Conservation (phyloP, 2,113 vertebrate species). For the Tretioscincus oriximinensis region DNA sequence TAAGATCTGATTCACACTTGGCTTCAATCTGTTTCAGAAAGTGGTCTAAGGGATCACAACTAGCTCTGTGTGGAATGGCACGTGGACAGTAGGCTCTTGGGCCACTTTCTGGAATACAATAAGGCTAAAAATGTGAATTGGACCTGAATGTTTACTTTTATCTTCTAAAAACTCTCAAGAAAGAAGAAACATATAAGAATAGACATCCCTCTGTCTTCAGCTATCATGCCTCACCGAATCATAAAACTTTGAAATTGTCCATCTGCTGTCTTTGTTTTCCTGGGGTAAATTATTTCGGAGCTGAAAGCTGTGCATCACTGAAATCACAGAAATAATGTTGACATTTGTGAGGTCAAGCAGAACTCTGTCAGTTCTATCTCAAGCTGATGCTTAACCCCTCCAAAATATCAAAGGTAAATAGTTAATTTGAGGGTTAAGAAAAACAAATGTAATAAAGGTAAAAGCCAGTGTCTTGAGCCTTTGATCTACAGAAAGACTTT, state of each 20-base stretch:
- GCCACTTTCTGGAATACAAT: too few species aligned
- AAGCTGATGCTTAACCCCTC: neutral
- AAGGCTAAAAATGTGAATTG: too few species aligned
- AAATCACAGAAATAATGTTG: slow-evolving; percentile 35
- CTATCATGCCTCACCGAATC: neutral
- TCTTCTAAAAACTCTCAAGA: neutral
- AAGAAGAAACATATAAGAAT: too few species aligned
- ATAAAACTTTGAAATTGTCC: slow-evolving; percentile 21
- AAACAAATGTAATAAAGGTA: slow-evolving; percentile 38
- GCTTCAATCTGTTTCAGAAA: too few species aligned
- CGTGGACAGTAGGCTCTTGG: too few species aligned
- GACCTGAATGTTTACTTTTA: neutral
- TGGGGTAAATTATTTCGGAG: slow-evolving; percentile 18
- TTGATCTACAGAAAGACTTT: slow-evolving; percentile 30
- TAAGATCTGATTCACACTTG: too few species aligned
- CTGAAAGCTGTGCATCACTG: slow-evolving; percentile 13
- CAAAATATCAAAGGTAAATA: slow-evolving; percentile 38
- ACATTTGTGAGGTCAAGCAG: slow-evolving; percentile 16
- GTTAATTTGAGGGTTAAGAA: slow-evolving; percentile 36
- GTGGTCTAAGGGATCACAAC: too few species aligned
- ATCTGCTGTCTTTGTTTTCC: slow-evolving; percentile 29
- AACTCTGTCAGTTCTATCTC: slow-evolving; percentile 19
- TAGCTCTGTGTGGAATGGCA: too few species aligned
- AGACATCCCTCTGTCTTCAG: slow-evolving; percentile 20
- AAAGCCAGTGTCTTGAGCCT: slow-evolving; percentile 28